phyloP scores from a whole-genome alignment of 2,888 invertebrate genomes.

The Strigamia transsilvanica region DNA sequence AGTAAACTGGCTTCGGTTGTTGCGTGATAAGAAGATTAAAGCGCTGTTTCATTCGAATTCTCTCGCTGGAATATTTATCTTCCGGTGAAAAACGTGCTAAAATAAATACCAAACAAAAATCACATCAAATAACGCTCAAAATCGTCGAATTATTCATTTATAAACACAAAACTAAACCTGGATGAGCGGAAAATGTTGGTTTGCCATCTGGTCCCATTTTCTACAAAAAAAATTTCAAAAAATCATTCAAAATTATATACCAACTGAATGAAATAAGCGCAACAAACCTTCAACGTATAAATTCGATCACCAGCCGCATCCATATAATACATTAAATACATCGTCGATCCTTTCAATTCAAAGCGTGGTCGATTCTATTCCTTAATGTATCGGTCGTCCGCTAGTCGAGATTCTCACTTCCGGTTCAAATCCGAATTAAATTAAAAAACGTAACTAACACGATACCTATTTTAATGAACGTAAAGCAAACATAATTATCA shows the following conservation, averaged over 20 bases:
- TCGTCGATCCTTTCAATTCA: constrained; percentile 60
- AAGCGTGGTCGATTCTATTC: too few species aligned
- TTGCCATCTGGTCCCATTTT: constrained; percentile 79
- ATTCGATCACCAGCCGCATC: constrained; percentile 78
- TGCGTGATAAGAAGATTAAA: constrained; percentile 88
- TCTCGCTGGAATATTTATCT: constrained; percentile 88
- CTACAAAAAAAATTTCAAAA: constrained; percentile 65
- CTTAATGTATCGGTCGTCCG: too few species aligned
- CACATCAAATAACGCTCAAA: constrained; percentile 2
- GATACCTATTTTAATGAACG: not conserved
- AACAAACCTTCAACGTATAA: constrained; percentile 74
- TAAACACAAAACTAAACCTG: constrained; percentile 61
- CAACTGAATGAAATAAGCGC: not conserved
- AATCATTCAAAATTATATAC: not conserved
- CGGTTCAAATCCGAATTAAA: too few species aligned
- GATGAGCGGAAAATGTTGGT: constrained; percentile 89
- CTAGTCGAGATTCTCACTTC: too few species aligned
- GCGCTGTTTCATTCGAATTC: constrained; percentile 87
- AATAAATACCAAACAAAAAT: constrained; percentile 61
- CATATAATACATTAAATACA: constrained; percentile 81
- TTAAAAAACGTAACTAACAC: not conserved
- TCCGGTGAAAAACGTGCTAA: constrained; percentile 93
- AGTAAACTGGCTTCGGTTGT: constrained; percentile 67
- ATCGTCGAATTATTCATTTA: not conserved
- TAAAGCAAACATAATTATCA: not conserved